phyloP scores from a whole-genome alignment of 2,888 invertebrate species.

The Acleris holmiana region DNA sequence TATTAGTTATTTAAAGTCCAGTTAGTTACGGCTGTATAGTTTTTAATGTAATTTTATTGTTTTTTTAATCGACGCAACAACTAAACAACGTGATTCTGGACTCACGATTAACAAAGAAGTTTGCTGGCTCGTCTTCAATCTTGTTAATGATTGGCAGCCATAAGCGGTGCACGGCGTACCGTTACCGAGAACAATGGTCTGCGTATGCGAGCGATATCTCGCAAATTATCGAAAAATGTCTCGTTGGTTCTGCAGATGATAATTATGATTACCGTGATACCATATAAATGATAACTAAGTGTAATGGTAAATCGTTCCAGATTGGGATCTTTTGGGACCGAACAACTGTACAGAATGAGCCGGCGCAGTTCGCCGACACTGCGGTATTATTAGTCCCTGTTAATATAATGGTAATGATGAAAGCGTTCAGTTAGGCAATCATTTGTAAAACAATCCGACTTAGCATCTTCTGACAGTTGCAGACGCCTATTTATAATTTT shows the following conservation, averaged over 20 bases:
- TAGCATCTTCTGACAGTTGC: not conserved
- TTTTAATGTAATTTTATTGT: constrained; percentile 2
- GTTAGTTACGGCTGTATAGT: not conserved
- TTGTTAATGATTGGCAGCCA: constrained; percentile 25
- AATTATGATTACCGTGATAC: constrained; percentile 33
- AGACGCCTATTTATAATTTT: not conserved
- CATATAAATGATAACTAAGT: constrained; percentile 37
- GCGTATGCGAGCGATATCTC: constrained; percentile 28
- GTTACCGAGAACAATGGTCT: constrained; percentile 35
- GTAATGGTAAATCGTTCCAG: constrained; percentile 33
- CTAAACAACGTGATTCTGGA: constrained; percentile 15
- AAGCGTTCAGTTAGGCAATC: not conserved
- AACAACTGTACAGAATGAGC: constrained; percentile 26
- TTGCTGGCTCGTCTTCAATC: constrained; percentile 6
- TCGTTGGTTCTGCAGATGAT: constrained; percentile 21
- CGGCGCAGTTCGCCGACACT: constrained; percentile 21
- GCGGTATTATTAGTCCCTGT: constrained; percentile 16
- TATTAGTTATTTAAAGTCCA: not conserved
- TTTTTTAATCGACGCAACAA: not conserved
- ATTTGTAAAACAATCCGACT: constrained; percentile 1
- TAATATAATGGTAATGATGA: not conserved
- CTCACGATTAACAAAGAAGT: constrained; percentile 26
- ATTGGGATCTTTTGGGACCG: constrained; percentile 36
- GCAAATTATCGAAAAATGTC: constrained; percentile 37
- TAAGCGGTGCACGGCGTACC: constrained; percentile 13